A percentile compares a stretch with the other conserved stretches of the same genome.
Evolutionary conservation across 2,888 invertebrate species (phyloP).

Genomic region (Eupithecia vulgata): DNA sequence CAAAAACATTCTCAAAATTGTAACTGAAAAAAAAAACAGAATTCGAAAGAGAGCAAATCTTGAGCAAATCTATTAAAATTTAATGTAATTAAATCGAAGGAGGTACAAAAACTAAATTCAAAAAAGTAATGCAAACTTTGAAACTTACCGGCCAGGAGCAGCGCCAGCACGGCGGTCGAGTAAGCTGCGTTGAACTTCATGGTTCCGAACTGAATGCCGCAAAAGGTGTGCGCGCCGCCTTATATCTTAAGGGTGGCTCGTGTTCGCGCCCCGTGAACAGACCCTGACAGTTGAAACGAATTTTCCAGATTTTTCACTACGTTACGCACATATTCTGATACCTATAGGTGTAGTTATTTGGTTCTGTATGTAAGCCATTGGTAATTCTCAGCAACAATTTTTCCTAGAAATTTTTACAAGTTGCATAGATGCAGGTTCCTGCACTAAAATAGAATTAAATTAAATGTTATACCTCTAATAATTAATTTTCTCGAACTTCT

Average conservation of each 20-base stretch:
- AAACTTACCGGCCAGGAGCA: constrained; percentile 72
- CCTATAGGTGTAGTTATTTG: no score
- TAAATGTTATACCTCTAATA: no score
- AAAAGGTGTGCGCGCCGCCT: constrained; percentile 56
- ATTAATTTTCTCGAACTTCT: no score
- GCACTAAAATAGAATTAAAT: no score
- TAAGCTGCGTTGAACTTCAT: constrained; percentile 67
- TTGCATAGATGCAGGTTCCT: no score
- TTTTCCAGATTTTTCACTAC: neutral
- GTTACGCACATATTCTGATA: neutral
- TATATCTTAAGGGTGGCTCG: constrained; percentile 59
- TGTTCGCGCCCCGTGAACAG: neutral
- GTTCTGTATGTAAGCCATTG: no score
- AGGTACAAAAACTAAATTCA: neutral
- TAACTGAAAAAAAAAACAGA: neutral
- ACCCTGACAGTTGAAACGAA: neutral
- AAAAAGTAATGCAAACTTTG: constrained; percentile 49
- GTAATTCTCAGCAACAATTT: no score
- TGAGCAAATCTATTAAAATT: no score
- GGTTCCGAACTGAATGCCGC: constrained; percentile 67
- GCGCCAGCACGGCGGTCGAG: constrained; percentile 61
- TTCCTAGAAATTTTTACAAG: no score
- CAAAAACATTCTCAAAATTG: no score
- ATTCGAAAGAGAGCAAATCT: neutral
- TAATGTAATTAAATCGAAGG: neutral